These are phyloP conservation scores for Phortica magna DNA, from an alignment of 2,888 invertebrate genomes.

Conservation along the genomic window DNA sequence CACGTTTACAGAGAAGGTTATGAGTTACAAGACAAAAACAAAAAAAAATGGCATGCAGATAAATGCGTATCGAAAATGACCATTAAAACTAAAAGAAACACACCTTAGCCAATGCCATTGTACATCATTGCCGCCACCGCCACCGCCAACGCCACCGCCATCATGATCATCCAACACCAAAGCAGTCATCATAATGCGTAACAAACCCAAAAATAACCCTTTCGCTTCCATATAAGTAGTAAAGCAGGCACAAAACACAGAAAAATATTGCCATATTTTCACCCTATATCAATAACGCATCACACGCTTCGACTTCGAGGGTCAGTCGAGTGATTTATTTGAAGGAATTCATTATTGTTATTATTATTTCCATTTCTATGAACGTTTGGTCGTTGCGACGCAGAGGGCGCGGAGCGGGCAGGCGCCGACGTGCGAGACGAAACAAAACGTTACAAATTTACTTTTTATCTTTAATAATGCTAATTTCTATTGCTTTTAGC, in stretches of 20 bases:
- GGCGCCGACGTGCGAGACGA: background rate
- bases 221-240: background rate
- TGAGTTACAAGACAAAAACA: conserved; percentile 52
- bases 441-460: conserved; percentile 49
- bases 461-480: conserved; percentile 68
- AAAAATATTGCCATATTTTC: conserved; percentile 43
- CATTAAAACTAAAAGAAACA: conserved; percentile 59
- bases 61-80: conserved; percentile 68
- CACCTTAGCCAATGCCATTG: conserved; percentile 51
- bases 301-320: conserved; percentile 8
- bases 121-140: background rate
- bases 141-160: background rate
- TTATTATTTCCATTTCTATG: background rate
- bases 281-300: conserved; percentile 20
- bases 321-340: conserved; percentile 65
- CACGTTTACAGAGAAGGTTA: conserved; percentile 29
- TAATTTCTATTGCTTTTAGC: conserved; percentile 60
- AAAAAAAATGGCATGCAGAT: conserved; percentile 53
- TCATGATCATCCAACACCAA: background rate
- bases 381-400: background rate
- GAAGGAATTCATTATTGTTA: conserved; percentile 68
- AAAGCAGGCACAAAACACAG: conserved; percentile 39
- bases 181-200: background rate
- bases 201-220: conserved; percentile 31
- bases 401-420: too few species aligned